Evolutionary conservation across 2,113 vertebrate genomes (phyloP), one percentile per base, ranked within the genome.

Genomic region (Verasper variegatus): DNA sequence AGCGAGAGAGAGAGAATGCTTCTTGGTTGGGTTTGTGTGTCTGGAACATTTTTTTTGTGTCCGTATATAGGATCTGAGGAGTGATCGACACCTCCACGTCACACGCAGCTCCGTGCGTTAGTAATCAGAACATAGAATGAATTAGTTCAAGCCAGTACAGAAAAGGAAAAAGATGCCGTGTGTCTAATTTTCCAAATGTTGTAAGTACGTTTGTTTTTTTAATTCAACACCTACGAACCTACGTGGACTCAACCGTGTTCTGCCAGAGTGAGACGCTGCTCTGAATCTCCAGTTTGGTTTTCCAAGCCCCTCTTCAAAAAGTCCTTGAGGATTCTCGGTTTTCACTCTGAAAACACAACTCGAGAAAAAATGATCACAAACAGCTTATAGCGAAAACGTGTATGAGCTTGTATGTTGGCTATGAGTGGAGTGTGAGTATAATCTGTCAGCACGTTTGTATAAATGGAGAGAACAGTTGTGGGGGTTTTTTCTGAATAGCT

Each of bases 311-410:
- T 85, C 84, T 86, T 85, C 81, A 72, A 78, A 90, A 82, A 69
- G 87, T 93, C 84, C 81, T 84, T 80, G 83, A 90, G 83, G 81
- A 88, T 87, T 91, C 85, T 91, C 65, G 88, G 85, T 91, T 93
- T 31, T 92, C 86, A 80, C 81, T 90, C 88, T 89, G 85, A 86
- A 83, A 90, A 85, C 76, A 82, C 57, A 80, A 80, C 88, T 86
- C 49, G 35, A 57, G 26, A 15, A 26, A 6, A 86, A 72, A 90
- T 91, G 83, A 83, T 83, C 74, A 84, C 65, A 83, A 82, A 84
- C 68, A 82, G 57, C 74, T 68, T 74, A 31, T 31, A 84, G 78
- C 80, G 82, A 83, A 83, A 82, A 86, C 71, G 76, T 84, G 86
- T 87, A 68, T 80, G 67, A 89, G 74, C 82, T 82, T 80, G 68